Evolutionary conservation across 2,113 vertebrate genomes (phyloP).

Genomic region (Cottus gobio): DNA sequence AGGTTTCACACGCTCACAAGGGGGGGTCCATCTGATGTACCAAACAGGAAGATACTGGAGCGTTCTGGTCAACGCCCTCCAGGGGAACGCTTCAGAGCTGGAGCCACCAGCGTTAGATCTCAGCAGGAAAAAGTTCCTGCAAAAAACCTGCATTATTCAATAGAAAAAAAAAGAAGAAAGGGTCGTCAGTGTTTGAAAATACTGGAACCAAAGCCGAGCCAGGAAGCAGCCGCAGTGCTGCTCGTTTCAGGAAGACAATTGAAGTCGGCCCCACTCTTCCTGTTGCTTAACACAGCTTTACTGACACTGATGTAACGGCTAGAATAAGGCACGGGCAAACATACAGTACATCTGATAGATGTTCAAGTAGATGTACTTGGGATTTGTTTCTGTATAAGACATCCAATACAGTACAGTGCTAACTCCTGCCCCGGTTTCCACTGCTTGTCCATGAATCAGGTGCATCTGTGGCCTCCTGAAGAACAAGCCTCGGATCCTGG

Average conservation of each 20-base stretch:
- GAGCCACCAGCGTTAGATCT: not conserved
- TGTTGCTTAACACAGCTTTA: not conserved
- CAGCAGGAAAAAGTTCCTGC: not conserved
- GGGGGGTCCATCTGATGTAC: not conserved
- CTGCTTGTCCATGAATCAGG: slow-evolving; percentile 68
- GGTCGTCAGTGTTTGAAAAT: not conserved
- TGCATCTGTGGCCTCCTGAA: slow-evolving; percentile 93
- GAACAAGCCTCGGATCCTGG: slow-evolving; percentile 91
- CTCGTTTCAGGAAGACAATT: slow-evolving; percentile 34
- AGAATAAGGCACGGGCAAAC: not conserved
- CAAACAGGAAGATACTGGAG: not conserved
- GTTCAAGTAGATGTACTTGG: too few species aligned
- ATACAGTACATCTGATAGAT: not conserved
- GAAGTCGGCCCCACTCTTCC: slow-evolving; percentile 20
- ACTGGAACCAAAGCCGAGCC: slow-evolving; percentile 6
- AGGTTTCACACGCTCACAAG: not conserved
- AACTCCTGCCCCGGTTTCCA: not conserved
- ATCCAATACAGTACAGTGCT: not conserved
- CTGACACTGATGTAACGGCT: not conserved
- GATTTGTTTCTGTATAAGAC: not conserved
- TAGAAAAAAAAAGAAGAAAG: not conserved
- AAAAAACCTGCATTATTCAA: not conserved
- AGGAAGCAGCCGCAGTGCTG: slow-evolving; percentile 59
- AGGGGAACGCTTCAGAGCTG: not conserved
- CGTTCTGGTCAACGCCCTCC: not conserved